A percentile compares a stretch with the other conserved stretches of the same genome.
Conservation (phyloP, 2,797 vertebrate genomes). For the Hippocampus kuda region DNA sequence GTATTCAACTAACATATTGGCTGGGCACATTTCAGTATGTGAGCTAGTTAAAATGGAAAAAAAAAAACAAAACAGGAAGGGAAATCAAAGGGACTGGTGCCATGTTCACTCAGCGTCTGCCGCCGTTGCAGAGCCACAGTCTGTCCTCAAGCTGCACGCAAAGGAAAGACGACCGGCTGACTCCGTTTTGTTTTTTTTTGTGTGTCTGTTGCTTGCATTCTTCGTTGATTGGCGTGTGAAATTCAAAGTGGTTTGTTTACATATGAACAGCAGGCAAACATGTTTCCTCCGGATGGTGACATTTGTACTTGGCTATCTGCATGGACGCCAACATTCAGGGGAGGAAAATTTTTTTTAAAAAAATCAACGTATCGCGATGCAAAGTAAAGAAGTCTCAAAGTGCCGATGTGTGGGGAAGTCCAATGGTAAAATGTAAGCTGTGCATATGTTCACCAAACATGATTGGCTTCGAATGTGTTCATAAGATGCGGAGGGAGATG, state of each 20-base stretch:
- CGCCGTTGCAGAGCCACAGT: background rate
- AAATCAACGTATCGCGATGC: too few relatives aligned
- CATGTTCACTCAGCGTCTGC: constrained; percentile 11
- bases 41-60: constrained; percentile 26
- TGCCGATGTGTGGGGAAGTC: too few relatives aligned
- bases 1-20: constrained; percentile 1
- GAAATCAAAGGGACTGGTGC: constrained; percentile 12
- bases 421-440: too few relatives aligned
- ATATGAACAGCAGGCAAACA: background rate
- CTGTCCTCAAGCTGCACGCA: background rate
- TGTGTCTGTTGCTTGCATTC: background rate
- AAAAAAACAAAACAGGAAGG: constrained; percentile 13
- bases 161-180: background rate
- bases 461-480: background rate
- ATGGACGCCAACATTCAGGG: too few relatives aligned
- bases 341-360: too few relatives aligned
- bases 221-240: background rate
- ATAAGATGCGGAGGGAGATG: background rate
- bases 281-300: background rate
- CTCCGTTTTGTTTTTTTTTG: background rate
- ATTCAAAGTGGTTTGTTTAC: background rate
- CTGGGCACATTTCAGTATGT: constrained; percentile 4
- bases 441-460: too few relatives aligned
- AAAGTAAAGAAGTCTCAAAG: too few relatives aligned
- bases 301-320: too few relatives aligned